Evolutionary conservation across 53 echinoderm and acorn worm species (phyloP), one percentile per base, ranked within the genome.

Genomic region (Crossaster papposus): DNA sequence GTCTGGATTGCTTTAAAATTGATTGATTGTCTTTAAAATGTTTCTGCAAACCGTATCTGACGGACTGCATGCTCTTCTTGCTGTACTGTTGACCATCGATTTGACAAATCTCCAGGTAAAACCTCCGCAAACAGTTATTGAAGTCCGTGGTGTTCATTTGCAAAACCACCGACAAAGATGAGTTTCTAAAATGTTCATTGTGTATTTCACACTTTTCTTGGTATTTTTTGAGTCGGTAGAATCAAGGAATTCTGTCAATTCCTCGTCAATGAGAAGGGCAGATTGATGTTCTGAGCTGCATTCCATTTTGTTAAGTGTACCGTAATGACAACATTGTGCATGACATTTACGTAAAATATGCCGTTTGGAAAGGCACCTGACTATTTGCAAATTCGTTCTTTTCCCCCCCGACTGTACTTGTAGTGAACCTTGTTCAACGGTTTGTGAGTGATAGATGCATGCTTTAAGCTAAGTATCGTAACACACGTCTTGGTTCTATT

Each of bases 41-140:
- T 6, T 73, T 65, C 55, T 89, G 89, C 50, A 89, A 24, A 4
- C 90, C 90, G 73, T 81, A 81, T 14, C 90, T 50, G 38, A 89
- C 73, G 1, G 90, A 54, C 14, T 70, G 53, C 72, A 81, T 81
- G 20, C 62, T 72, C 37, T 89, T 89, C 58, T 81, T 81, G 54
- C 81, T 32, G 55, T 81, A 89, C 30, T 68, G 9, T 2, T 37
- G 24, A 10, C 79, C 79, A 14, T 81, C 37, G 4, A 78, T 37
- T 32, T 79, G 89, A 37, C 80, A 80, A 0, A 88, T 58, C 26
- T 88, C 88, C 64, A 64, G 37, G 78, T 88, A 77, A 44, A 77
- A 78, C 30, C 78, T 44, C 78, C 51, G 2, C 78, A 78, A 78
- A 51, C 51, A 51, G 24, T 23, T 51, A 51, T 44, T 26, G 23